Evolutionary conservation across 1,140 invertebrate genomes (phyloP).

Genomic region (Linepithema humile): DNA sequence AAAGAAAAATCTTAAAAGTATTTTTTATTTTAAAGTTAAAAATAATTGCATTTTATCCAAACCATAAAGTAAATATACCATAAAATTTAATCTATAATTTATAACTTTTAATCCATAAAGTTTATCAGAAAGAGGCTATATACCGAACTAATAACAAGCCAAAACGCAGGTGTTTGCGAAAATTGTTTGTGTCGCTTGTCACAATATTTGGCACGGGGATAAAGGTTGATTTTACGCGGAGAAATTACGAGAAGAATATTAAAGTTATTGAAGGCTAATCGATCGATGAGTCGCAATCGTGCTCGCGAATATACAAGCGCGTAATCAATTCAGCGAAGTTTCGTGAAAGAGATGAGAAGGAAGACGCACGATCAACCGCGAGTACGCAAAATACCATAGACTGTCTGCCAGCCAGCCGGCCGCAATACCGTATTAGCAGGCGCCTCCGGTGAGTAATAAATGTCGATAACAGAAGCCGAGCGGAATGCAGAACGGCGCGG

Average conservation of each 20-base stretch:
- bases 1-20: not conserved
- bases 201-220: not conserved
- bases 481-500: slow-evolving; percentile 53
- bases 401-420: not conserved
- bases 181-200: not conserved
- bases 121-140: not conserved
- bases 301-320: slow-evolving; percentile 10
- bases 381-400: slow-evolving; percentile 23
- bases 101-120: not conserved
- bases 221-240: not conserved
- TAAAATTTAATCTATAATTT: too few species aligned
- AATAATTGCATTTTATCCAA: not conserved
- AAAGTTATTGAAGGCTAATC: not conserved
- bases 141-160: not conserved
- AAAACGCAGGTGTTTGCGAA: not conserved
- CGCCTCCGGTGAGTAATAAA: slow-evolving; percentile 58
- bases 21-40: not conserved
- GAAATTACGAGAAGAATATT: not conserved
- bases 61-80: not conserved
- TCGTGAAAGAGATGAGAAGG: not conserved
- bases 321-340: slow-evolving; percentile 30
- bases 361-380: not conserved
- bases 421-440: slow-evolving; percentile 34
- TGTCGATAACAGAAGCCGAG: slow-evolving; percentile 52
- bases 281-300: slow-evolving; percentile 15